Conservation (phyloP, 2,797 vertebrate species). For the Euthynnus affinis region DNA sequence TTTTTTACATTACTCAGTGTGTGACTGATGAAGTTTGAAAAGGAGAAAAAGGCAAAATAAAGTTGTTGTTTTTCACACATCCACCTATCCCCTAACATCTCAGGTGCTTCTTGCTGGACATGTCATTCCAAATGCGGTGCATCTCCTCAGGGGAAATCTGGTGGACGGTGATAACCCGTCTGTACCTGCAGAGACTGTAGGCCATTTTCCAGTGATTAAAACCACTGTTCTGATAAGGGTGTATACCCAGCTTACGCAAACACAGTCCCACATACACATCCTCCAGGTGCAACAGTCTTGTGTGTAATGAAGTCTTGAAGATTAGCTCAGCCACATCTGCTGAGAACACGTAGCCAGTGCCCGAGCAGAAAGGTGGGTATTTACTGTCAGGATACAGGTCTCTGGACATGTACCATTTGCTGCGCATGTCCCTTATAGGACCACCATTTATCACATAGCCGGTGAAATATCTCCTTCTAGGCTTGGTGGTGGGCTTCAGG, state of each 20-base stretch:
- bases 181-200: slow-evolving; percentile 96
- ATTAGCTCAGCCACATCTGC: slow-evolving; percentile 96
- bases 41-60: slow-evolving; percentile 9
- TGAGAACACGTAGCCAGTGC: slow-evolving; percentile 97
- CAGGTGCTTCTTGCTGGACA: slow-evolving; percentile 99
- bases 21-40: slow-evolving; percentile 42
- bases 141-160: slow-evolving; percentile 99
- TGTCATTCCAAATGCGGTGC: slow-evolving; percentile 99
- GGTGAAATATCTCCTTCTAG: slow-evolving; percentile 95
- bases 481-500: slow-evolving; percentile 95
- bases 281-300: slow-evolving; percentile 96
- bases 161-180: slow-evolving; percentile 96
- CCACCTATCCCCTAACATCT: slow-evolving; percentile 88
- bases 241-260: slow-evolving; percentile 95
- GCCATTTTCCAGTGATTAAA: slow-evolving; percentile 99
- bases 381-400: slow-evolving; percentile 97
- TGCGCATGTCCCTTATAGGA: slow-evolving; percentile 96
- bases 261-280: slow-evolving; percentile 98
- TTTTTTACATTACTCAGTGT: slow-evolving; percentile 55
- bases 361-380: slow-evolving; percentile 98
- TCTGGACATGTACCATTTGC: slow-evolving; percentile 99
- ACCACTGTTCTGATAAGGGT: slow-evolving; percentile 98
- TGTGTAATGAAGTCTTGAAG: slow-evolving; percentile 97
- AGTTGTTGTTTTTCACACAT: slow-evolving; percentile 24
- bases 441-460: slow-evolving; percentile 97